Conservation (phyloP, 2,888 invertebrate genomes). For the Caenorhabditis sp. region DNA sequence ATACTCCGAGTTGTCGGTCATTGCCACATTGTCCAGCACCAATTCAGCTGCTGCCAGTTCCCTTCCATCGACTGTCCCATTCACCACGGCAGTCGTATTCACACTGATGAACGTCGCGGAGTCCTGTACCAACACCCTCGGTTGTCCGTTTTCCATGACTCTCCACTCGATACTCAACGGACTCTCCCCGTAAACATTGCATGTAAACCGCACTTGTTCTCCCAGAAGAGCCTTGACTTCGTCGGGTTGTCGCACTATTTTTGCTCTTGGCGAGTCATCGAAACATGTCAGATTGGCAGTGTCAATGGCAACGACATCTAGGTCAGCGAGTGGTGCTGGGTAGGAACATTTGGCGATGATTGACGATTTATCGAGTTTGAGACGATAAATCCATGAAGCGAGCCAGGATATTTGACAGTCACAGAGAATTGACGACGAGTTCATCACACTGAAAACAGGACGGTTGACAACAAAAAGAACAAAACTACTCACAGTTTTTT, state of each 20-base stretch:
- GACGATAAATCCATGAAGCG: conserved; percentile 66
- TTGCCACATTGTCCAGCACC: conserved; percentile 54
- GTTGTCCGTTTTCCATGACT: conserved; percentile 68
- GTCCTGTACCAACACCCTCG: conserved; percentile 63
- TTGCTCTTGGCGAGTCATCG: conserved; percentile 71
- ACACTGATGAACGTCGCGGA: conserved; percentile 56
- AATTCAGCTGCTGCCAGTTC: conserved; percentile 64
- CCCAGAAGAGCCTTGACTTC: conserved; percentile 57
- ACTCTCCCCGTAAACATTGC: conserved; percentile 69
- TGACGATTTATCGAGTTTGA: conserved; percentile 49
- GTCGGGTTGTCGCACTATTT: conserved; percentile 65
- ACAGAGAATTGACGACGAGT: conserved; percentile 71
- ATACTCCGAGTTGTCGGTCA: conserved; percentile 67
- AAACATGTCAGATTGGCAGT: conserved; percentile 69
- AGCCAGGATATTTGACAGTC: conserved; percentile 76
- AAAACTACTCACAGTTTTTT: conserved; percentile 66
- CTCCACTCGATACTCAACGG: conserved; percentile 70
- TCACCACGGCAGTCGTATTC: conserved; percentile 66
- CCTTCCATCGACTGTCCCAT: conserved; percentile 63
- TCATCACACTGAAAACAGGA: conserved; percentile 58
- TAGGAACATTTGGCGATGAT: conserved; percentile 70
- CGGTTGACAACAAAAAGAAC: not conserved
- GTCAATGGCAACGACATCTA: conserved; percentile 68
- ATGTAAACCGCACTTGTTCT: conserved; percentile 58
- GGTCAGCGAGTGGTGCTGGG: conserved; percentile 60